Base-by-base conservation (phyloP, 2,113 vertebrate species). In the Todiramphus saurophagus region DNA sequence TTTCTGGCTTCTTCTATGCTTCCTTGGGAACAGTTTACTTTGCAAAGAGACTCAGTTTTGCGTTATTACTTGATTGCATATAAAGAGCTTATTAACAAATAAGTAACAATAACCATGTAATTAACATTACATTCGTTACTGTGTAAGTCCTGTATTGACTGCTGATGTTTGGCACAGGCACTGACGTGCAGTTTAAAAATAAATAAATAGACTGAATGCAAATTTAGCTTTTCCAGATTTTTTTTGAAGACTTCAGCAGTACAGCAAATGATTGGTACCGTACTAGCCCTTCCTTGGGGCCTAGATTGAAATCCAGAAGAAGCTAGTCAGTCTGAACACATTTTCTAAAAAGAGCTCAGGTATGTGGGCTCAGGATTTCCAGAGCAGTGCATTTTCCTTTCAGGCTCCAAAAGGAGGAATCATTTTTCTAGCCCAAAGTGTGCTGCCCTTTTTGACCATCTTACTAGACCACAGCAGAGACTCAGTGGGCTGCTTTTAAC, bases 51-150 rank as follows among this genome's bases (percentile, higher is more conserved):
- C 28, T 94, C 74, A 30, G 64, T 74, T 94, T 90, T 80, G 50
- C 70, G 93, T 90, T 95, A 72, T 90, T 95, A 69, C 56, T 94
- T 84, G 80, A 85, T 88, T 77, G 89, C 39, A 48, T 94, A 44
- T 74, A 66, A 94, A 94, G 92, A 90, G 66, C 59, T 95, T 96
- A 94, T 93, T 96, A 86, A 94, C 93, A 96, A 94, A 70, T 64
- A 7, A 84, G 50, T 63, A 93, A 88, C 74, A 91, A 83, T 96
- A 96, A 82, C 35, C 35, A 41, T 58, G 43, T 87, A 93, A 97
- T 95, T 95, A 93, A 84, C 66, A 74, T 94, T 93, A 83, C 43
- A 37, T 87, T 95, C 88, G 74, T 88, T 94, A 73, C 76, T 35
- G n/a, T 72, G 58, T 43, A 55, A 83, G 60, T 72, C 69, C 51